Conservation (phyloP, 2,113 vertebrate species). For the Salvelinus fontinalis region DNA sequence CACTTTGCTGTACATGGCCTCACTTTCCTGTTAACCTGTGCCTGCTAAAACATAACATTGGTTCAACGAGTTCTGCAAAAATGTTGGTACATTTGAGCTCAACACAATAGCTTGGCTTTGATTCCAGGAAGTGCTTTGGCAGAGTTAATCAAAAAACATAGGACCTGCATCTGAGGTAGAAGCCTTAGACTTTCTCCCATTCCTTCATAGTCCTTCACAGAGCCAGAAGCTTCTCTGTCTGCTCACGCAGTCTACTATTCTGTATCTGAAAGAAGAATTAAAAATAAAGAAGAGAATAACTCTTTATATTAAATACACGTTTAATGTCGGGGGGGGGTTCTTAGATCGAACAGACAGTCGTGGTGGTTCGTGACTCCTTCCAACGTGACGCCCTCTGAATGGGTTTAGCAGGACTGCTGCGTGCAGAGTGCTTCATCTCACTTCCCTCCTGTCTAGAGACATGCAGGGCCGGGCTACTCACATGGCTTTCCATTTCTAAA, state of each 20-base stretch:
- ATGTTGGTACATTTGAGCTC: too few relatives aligned
- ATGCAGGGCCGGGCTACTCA: slow-evolving; percentile 30
- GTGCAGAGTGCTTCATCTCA: slow-evolving; percentile 60
- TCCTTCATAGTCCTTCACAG: slow-evolving; percentile 55
- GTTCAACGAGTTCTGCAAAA: too few relatives aligned
- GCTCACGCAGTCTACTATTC: slow-evolving; percentile 81
- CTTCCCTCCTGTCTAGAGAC: slow-evolving; percentile 56
- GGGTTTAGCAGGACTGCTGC: slow-evolving; percentile 39
- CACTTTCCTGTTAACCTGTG: too few relatives aligned
- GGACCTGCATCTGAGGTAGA: background rate
- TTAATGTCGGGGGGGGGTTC: background rate
- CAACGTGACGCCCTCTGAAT: slow-evolving; percentile 14
- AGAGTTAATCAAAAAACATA: background rate
- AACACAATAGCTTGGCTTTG: too few relatives aligned
- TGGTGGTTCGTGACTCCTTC: slow-evolving; percentile 6
- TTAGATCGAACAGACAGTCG: slow-evolving; percentile 11
- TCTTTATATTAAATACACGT: background rate
- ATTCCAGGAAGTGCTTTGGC: background rate
- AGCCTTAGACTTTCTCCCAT: slow-evolving; percentile 7
- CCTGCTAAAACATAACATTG: too few relatives aligned
- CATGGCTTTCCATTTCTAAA: slow-evolving; percentile 32
- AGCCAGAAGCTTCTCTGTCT: slow-evolving; percentile 79
- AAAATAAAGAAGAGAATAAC: slow-evolving; percentile 9
- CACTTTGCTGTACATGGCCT: too few relatives aligned
- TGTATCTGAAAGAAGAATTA: slow-evolving; percentile 78